phyloP scores from a whole-genome alignment of 2,113 vertebrate species.

The Cyrtonyx montezumae region DNA sequence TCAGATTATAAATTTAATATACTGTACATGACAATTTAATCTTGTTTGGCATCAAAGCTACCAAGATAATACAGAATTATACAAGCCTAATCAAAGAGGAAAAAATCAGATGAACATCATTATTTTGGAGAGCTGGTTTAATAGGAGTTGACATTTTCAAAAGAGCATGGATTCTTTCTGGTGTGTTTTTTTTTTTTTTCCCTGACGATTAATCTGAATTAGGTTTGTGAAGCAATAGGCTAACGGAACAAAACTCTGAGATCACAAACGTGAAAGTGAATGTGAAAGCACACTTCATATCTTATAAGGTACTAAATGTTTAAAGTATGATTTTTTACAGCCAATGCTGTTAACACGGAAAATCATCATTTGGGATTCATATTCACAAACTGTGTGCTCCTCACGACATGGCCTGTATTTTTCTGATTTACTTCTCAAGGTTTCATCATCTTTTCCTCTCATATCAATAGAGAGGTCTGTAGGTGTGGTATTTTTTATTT shows the following conservation, averaged over 20 bases:
- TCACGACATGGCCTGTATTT: constrained; percentile 32
- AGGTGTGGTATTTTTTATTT: constrained; percentile 50
- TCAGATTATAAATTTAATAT: constrained; percentile 76
- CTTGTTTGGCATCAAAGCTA: constrained; percentile 78
- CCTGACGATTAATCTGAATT: constrained; percentile 46
- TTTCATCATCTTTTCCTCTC: constrained; percentile 65
- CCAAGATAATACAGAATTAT: constrained; percentile 78
- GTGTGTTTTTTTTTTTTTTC: not conserved
- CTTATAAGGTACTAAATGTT: constrained; percentile 65
- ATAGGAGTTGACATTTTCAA: constrained; percentile 63
- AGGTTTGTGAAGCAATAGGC: constrained; percentile 30
- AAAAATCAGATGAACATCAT: constrained; percentile 69
- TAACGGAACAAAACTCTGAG: constrained; percentile 45
- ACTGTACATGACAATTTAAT: constrained; percentile 79
- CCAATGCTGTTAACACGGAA: constrained; percentile 7
- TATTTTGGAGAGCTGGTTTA: constrained; percentile 68
- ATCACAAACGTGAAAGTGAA: constrained; percentile 52
- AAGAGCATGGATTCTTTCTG: constrained; percentile 43
- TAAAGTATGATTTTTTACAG: constrained; percentile 57
- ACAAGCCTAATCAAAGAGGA: constrained; percentile 76
- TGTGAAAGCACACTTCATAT: not conserved
- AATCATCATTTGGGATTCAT: constrained; percentile 53
- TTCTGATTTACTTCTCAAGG: constrained; percentile 65
- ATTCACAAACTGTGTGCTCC: constrained; percentile 39
- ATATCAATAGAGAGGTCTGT: constrained; percentile 4